Evolutionary conservation across 2,888 invertebrate genomes (phyloP), one percentile per base, ranked within the genome.

Genomic region (Candidula unifasciata): DNA sequence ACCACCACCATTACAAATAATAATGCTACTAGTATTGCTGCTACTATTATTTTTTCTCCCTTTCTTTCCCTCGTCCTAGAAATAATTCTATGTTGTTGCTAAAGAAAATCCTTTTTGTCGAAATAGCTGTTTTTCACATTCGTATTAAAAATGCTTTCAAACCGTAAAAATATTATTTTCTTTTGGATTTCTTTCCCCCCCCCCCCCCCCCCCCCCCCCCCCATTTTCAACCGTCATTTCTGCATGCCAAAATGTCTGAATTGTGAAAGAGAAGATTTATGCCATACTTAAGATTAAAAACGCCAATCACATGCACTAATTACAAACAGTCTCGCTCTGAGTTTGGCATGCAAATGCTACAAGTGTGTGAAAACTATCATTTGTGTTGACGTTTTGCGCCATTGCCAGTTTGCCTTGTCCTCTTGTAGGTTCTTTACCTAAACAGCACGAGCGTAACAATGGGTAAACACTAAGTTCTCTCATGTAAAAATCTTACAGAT

Each of bases 391-490:
- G 66, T 66, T 79, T 79, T 37, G 79, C 73, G 27, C 64, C 74
- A 60, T 64, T 64, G 71, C 73, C 60, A 73, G 57, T 68, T 78
- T 78, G 77, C 60, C 60, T 78, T 78, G 60, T 57, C 66, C 27
- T 30, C 24, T 79, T 68, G 79, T 18, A 27, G 44, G 30, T 37
- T 6, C 66, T 79, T 44, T 37, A 79, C 35, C 79, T 68, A 37
- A 68, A 64, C 79, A 37, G 64, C 79, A 79, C 79, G 79, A 79
- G 79, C 79, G 79, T 79, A 79, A 79, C 79, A 64, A 66, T 44
- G 33, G 27, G 79, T 79, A 79, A 79, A 79, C 79, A 79, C 68
- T 27, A 44, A 64, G 27, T 78, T 78, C 78, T 78, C 78, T 78
- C 64, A 64, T 60, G 60, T 64, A 60, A 60, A 64, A 78, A 64